These are phyloP conservation scores for Drosophila sulfurigaster DNA, from an alignment of 1,140 invertebrate genomes.

Conservation along the genomic window DNA sequence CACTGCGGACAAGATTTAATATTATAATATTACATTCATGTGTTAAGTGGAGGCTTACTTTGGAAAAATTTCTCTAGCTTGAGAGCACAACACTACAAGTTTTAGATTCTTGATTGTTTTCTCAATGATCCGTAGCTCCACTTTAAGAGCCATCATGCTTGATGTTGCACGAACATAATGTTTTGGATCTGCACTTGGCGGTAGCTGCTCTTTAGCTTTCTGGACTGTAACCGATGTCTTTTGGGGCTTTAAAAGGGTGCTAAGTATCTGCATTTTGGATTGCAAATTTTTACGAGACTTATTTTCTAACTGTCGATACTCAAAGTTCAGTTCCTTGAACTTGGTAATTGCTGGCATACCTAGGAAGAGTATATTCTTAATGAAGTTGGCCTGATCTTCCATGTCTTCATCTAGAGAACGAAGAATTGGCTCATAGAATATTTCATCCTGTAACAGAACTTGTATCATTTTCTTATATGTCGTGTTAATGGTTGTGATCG, in stretches of 20 bases:
- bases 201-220: conserved; percentile 35
- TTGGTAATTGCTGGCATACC: conserved; percentile 76
- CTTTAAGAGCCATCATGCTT: conserved; percentile 68
- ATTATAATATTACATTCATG: neutral
- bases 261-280: conserved; percentile 62
- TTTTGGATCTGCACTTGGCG: conserved; percentile 35
- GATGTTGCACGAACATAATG: conserved; percentile 74
- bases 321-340: conserved; percentile 64
- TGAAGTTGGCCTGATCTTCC: conserved; percentile 76
- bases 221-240: neutral
- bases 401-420: conserved; percentile 71
- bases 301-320: conserved; percentile 51
- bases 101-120: conserved; percentile 73
- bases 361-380: conserved; percentile 72
- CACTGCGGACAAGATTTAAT: conserved; percentile 39
- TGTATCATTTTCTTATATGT: conserved; percentile 79
- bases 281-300: conserved; percentile 64
- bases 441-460: conserved; percentile 70
- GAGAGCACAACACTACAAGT: conserved; percentile 61
- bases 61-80: conserved; percentile 73
- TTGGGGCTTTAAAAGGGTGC: conserved; percentile 27
- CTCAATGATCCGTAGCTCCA: conserved; percentile 62
- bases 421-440: conserved; percentile 80
- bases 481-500: conserved; percentile 73
- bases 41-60: conserved; percentile 38